Percentiles rank a stretch among this genome's conserved stretches.
Evolutionary conservation across 2,888 invertebrate genomes (phyloP).

Genomic region (Macrostomum cliftonense): DNA sequence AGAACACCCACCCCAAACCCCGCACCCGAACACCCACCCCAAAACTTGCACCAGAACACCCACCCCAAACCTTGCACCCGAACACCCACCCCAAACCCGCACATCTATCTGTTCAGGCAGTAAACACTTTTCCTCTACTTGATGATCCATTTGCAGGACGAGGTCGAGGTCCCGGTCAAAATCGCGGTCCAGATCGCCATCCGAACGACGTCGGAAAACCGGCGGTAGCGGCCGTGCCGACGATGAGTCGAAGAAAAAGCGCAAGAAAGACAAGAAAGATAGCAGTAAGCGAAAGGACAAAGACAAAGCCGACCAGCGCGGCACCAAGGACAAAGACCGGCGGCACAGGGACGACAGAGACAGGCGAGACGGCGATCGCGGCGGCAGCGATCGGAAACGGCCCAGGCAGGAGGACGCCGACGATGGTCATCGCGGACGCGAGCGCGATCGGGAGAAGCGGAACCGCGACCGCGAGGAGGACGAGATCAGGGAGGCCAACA

Average conservation of each 20-base stretch:
- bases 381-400: constrained; percentile 2
- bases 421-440: neutral
- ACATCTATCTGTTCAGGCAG: no score
- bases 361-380: neutral
- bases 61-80: no score
- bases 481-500: no score
- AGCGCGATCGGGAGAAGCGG: neutral
- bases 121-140: no score
- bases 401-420: neutral
- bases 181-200: constrained; percentile 34
- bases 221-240: neutral
- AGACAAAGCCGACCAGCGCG: neutral
- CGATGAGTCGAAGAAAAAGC: neutral
- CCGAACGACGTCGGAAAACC: constrained; percentile 1
- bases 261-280: neutral
- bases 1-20: no score
- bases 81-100: no score
- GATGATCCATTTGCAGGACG: constrained; percentile 10
- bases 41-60: no score
- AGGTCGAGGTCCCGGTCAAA: constrained; percentile 14
- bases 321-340: neutral
- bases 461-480: neutral
- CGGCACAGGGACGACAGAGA: neutral
- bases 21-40: no score
- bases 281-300: neutral